Conservation (phyloP, 37 sponge, comb jelly and placozoan genomes). For the Haliclona indistincta region DNA sequence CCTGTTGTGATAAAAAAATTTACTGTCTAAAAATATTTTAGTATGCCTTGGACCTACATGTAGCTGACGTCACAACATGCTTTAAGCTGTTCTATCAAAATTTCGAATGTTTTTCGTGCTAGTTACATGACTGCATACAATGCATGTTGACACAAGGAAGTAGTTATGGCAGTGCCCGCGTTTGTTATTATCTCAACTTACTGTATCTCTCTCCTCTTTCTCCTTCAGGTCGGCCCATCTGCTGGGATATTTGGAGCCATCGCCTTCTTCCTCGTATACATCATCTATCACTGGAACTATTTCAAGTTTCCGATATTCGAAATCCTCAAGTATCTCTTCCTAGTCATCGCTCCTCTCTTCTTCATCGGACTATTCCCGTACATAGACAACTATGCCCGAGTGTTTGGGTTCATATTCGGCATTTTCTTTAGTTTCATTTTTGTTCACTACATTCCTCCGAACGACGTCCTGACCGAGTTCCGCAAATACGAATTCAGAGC, state of each 20-base stretch:
- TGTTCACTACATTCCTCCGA: slow-evolving; percentile 51
- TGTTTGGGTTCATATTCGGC: slow-evolving; percentile 85
- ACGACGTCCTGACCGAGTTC: not conserved
- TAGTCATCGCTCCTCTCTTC: slow-evolving; percentile 47
- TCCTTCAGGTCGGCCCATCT: slow-evolving; percentile 83
- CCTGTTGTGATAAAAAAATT: too few relatives aligned
- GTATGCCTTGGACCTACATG: too few relatives aligned
- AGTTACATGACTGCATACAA: too few relatives aligned
- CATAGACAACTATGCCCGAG: slow-evolving; percentile 88
- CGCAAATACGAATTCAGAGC: not conserved
- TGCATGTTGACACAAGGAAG: too few relatives aligned
- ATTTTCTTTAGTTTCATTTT: slow-evolving; percentile 55
- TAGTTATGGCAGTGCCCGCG: too few relatives aligned
- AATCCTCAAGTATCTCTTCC: slow-evolving; percentile 43
- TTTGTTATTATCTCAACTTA: too few relatives aligned
- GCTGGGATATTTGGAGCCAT: slow-evolving; percentile 73
- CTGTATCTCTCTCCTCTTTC: too few relatives aligned
- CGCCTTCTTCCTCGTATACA: slow-evolving; percentile 79
- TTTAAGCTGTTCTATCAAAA: too few relatives aligned
- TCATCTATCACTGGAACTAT: slow-evolving; percentile 66
- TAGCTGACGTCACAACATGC: too few relatives aligned
- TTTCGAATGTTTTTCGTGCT: too few relatives aligned
- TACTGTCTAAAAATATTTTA: too few relatives aligned
- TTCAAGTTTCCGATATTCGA: slow-evolving; percentile 50
- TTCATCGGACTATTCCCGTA: slow-evolving; percentile 79